phyloP scores from a whole-genome alignment of 2,888 invertebrate genomes.

The Eudasyphora cyanicolor region DNA sequence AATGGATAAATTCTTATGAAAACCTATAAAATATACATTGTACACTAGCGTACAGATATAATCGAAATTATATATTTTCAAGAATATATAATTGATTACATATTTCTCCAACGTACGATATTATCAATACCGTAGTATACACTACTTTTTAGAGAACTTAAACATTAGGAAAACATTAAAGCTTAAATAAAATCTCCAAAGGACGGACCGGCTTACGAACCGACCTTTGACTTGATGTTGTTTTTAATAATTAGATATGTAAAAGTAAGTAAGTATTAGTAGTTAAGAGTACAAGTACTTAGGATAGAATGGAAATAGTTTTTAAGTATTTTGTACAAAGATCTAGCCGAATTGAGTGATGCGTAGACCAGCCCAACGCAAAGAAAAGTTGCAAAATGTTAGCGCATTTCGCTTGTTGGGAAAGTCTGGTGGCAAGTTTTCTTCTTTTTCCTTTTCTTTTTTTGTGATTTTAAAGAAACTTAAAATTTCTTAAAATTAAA shows the following conservation, averaged over 20 bases:
- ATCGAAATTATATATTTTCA: constrained; percentile 56
- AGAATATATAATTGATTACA: constrained; percentile 59
- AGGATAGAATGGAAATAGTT: background rate
- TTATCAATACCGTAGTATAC: constrained; percentile 20
- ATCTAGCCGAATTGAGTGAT: background rate
- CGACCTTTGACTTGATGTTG: too few relatives aligned
- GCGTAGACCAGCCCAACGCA: background rate
- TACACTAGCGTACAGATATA: constrained; percentile 16
- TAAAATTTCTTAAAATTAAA: constrained; percentile 47
- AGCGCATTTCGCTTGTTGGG: background rate
- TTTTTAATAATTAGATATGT: too few relatives aligned
- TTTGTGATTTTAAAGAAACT: background rate
- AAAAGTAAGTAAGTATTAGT: too few relatives aligned
- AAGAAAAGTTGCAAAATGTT: background rate
- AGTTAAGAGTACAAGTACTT: background rate
- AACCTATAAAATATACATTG: constrained; percentile 54
- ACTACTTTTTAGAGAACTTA: constrained; percentile 6
- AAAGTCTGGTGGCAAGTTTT: constrained; percentile 15
- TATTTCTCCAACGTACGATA: constrained; percentile 29
- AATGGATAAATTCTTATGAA: constrained; percentile 31
- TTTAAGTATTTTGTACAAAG: constrained; percentile 59
- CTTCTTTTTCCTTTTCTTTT: background rate
- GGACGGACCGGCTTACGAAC: background rate
- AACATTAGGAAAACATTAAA: constrained; percentile 40
- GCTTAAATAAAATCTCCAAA: constrained; percentile 30